Conservation (phyloP, 2,888 invertebrate species). For the Meteorus colon region DNA sequence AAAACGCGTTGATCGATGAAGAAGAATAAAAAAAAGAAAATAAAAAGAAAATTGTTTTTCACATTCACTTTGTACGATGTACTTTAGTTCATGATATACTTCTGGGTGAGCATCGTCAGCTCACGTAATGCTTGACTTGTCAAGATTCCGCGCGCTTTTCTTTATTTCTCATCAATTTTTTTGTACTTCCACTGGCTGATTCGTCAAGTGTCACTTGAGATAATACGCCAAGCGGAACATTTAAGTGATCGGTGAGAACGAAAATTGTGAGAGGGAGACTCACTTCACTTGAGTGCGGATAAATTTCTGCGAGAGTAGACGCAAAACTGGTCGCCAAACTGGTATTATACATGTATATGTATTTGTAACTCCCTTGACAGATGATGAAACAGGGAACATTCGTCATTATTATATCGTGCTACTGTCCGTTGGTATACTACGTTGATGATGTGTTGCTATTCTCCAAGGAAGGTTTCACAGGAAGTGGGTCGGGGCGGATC, state of each 20-base stretch:
- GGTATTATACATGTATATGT: not conserved
- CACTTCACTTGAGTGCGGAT: constrained; percentile 4
- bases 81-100: not conserved
- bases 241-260: constrained; percentile 14
- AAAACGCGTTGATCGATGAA: not conserved
- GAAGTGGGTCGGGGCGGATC: constrained; percentile 72
- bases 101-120: constrained; percentile 5
- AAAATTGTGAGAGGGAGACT: not conserved
- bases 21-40: not conserved
- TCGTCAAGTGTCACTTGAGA: constrained; percentile 10
- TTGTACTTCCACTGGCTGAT: not conserved
- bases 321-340: not conserved
- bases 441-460: constrained; percentile 28
- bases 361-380: constrained; percentile 10
- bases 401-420: constrained; percentile 63
- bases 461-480: constrained; percentile 65
- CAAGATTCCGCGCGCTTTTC: constrained; percentile 5
- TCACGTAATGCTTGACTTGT: constrained; percentile 7
- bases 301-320: not conserved
- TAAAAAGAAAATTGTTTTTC: not conserved
- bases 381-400: constrained; percentile 54
- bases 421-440: constrained; percentile 4
- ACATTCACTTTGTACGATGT: not conserved
- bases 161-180: too few species aligned
- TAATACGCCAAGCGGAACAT: constrained; percentile 8